phyloP scores from a whole-genome alignment of 2,113 vertebrate species.

The Typhlomys cinereus region DNA sequence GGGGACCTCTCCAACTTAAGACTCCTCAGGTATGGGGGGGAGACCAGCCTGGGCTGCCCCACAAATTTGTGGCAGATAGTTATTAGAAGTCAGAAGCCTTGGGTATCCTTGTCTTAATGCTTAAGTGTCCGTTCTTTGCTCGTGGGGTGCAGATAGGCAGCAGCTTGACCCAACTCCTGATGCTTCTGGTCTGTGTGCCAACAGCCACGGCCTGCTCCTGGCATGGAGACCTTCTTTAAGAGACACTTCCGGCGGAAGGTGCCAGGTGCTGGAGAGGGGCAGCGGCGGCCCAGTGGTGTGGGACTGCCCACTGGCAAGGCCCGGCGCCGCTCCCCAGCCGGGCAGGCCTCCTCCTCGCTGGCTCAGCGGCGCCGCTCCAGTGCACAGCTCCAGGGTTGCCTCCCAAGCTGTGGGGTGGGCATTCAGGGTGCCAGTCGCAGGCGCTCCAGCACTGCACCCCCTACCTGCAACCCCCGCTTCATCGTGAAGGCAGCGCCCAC shows the following conservation, averaged over 20 bases:
- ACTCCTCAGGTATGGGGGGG: background rate
- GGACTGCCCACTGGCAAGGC: slow-evolving; percentile 90
- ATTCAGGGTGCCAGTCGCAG: slow-evolving; percentile 75
- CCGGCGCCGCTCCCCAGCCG: slow-evolving; percentile 88
- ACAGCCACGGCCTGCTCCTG: slow-evolving; percentile 81
- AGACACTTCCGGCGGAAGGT: slow-evolving; percentile 88
- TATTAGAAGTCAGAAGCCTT: background rate
- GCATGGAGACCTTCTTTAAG: slow-evolving; percentile 93
- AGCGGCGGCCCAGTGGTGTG: slow-evolving; percentile 61
- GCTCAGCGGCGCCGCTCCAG: slow-evolving; percentile 87
- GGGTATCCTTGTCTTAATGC: background rate
- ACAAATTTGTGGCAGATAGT: background rate
- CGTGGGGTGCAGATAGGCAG: background rate
- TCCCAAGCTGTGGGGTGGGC: slow-evolving; percentile 67
- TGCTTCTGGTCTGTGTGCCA: slow-evolving; percentile 84
- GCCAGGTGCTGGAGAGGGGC: slow-evolving; percentile 35
- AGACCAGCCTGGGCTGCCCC: background rate
- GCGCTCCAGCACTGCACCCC: slow-evolving; percentile 92
- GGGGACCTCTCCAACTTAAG: background rate
- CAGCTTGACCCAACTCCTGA: slow-evolving; percentile 38
- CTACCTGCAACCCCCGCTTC: slow-evolving; percentile 89
- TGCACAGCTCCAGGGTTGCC: slow-evolving; percentile 65
- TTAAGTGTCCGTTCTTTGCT: background rate
- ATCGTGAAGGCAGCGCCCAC: slow-evolving; percentile 78
- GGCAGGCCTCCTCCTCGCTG: slow-evolving; percentile 88